Evolutionary conservation across 2,113 vertebrate genomes (phyloP).

Genomic region (Hyperoodon ampullatus): DNA sequence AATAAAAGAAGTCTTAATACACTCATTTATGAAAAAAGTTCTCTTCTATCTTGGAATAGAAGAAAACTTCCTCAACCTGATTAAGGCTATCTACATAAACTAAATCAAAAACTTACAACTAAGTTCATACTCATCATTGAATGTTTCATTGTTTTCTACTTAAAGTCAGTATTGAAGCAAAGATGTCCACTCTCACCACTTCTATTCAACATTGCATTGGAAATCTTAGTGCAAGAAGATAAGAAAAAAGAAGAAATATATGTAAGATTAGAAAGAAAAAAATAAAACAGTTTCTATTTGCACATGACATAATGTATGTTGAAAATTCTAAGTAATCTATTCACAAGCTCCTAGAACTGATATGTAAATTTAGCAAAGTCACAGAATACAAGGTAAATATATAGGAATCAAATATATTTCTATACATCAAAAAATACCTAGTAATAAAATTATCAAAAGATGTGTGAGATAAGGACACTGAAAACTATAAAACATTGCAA

Average conservation of each 20-base stretch:
- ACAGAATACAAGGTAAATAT: neutral
- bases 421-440: neutral
- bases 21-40: neutral
- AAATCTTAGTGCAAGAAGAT: neutral
- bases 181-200: neutral
- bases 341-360: neutral
- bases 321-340: neutral
- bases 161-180: neutral
- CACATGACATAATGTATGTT: neutral
- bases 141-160: neutral
- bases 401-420: neutral
- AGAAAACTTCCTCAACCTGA: neutral
- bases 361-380: neutral
- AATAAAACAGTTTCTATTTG: neutral
- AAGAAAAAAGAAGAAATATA: neutral
- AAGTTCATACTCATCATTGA: neutral
- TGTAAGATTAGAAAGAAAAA: neutral
- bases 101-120: neutral
- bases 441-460: constrained; percentile 3
- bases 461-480: neutral
- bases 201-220: neutral
- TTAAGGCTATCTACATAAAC: neutral
- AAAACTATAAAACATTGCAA: neutral
- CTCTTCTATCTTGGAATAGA: neutral
- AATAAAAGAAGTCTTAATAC: neutral